Evolutionary conservation across 2,888 invertebrate species (phyloP).

Genomic region (Prosapia bicincta): DNA sequence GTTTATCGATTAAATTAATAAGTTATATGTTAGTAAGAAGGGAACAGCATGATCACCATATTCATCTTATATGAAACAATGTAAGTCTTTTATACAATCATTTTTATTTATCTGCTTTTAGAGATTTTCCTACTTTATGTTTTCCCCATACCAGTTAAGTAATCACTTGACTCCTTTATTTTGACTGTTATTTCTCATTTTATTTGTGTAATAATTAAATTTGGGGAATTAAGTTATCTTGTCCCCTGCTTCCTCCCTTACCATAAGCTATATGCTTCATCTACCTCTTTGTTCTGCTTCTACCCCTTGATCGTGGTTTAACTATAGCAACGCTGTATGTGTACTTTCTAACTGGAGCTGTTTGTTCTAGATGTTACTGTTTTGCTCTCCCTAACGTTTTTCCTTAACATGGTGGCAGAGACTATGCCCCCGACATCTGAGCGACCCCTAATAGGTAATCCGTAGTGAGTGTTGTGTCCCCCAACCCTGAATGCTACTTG

Average conservation of each 20-base stretch:
- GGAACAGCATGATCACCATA: not conserved
- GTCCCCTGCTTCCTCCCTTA: not conserved
- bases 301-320: not conserved
- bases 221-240: not conserved
- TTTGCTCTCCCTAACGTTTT: constrained; percentile 59
- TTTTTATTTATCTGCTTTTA: not conserved
- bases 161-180: no score
- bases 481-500: constrained; percentile 40
- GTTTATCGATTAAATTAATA: not conserved
- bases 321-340: not conserved
- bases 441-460: constrained; percentile 58
- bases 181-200: not conserved
- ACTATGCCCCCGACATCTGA: constrained; percentile 61
- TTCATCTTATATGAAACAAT: not conserved
- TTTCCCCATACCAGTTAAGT: not conserved
- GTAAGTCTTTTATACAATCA: not conserved
- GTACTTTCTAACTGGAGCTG: constrained; percentile 20
- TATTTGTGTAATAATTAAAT: not conserved
- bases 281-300: not conserved
- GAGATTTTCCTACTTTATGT: not conserved
- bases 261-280: not conserved
- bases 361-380: constrained; percentile 52
- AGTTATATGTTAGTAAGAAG: not conserved
- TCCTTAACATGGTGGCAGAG: constrained; percentile 58
- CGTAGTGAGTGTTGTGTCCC: constrained; percentile 29